phyloP scores from a whole-genome alignment of 2,888 invertebrate genomes.

The Globia sparganii region DNA sequence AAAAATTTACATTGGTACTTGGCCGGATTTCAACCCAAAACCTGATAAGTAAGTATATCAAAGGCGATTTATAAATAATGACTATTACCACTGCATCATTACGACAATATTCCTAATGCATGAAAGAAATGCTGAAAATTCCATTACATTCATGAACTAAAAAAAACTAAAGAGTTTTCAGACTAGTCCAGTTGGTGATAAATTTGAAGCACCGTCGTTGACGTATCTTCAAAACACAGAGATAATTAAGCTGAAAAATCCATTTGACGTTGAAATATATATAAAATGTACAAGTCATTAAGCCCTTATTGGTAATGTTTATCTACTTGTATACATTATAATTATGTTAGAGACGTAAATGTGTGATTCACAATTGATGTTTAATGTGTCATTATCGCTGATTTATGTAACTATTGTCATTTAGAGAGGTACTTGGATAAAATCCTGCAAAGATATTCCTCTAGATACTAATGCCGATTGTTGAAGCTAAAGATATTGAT shows the following conservation, averaged over 20 bases:
- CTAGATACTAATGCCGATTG: background rate
- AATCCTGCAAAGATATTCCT: background rate
- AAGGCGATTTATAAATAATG: too few species aligned
- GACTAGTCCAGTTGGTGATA: background rate
- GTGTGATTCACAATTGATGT: slow-evolving; percentile 9
- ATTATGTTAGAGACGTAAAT: slow-evolving; percentile 4
- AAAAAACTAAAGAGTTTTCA: background rate
- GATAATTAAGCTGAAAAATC: slow-evolving; percentile 8
- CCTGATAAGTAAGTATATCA: background rate
- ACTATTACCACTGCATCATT: background rate
- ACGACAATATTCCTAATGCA: background rate
- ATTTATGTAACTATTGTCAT: background rate
- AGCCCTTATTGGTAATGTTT: slow-evolving; percentile 26
- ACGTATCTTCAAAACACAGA: background rate
- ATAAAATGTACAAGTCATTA: slow-evolving; percentile 15
- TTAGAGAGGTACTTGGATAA: background rate
- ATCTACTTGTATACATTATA: background rate
- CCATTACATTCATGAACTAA: background rate
- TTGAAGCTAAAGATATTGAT: too few species aligned
- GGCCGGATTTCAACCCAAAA: background rate
- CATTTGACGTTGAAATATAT: background rate
- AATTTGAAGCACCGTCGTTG: background rate
- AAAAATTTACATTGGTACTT: background rate
- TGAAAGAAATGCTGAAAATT: background rate
- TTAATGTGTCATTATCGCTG: background rate